These are phyloP conservation scores for Empidonax alnorum DNA, from an alignment of 2,113 vertebrate species.

Conservation along the genomic window DNA sequence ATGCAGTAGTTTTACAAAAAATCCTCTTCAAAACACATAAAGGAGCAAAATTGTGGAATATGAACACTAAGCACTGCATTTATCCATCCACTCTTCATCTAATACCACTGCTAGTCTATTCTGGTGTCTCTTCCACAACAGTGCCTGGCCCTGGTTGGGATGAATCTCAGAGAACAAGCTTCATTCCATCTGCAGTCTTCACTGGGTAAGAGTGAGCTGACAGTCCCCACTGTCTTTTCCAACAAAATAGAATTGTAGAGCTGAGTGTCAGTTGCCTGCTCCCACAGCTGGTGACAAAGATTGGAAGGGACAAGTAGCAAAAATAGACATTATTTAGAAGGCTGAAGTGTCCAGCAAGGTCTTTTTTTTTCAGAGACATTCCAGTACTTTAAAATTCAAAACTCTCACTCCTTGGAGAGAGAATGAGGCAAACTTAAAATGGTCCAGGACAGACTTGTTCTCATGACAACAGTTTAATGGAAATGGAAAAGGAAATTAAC, in stretches of 20 bases:
- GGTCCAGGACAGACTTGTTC: not conserved
- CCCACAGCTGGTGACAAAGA: not conserved
- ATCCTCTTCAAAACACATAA: not conserved
- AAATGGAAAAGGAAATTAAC: slow-evolving; percentile 23
- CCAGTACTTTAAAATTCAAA: not conserved
- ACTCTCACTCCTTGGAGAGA: not conserved
- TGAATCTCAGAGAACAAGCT: not conserved
- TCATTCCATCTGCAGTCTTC: not conserved
- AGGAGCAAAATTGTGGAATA: not conserved
- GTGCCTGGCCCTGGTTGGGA: not conserved
- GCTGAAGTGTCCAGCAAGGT: not conserved
- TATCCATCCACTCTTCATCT: not conserved
- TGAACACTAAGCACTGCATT: not conserved
- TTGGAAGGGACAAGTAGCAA: not conserved
- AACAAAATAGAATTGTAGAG: not conserved
- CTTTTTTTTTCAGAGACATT: not conserved
- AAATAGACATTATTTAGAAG: slow-evolving; percentile 27
- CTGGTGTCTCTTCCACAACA: not conserved
- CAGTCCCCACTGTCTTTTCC: not conserved
- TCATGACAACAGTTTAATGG: not conserved
- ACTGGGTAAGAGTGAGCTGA: not conserved
- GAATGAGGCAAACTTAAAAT: not conserved
- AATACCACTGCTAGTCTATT: not conserved
- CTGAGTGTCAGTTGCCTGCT: not conserved
- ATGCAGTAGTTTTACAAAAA: not conserved